Evolutionary conservation across 2,888 invertebrate genomes (phyloP), one percentile per base, ranked within the genome.

Genomic region (Papilio elwesi): DNA sequence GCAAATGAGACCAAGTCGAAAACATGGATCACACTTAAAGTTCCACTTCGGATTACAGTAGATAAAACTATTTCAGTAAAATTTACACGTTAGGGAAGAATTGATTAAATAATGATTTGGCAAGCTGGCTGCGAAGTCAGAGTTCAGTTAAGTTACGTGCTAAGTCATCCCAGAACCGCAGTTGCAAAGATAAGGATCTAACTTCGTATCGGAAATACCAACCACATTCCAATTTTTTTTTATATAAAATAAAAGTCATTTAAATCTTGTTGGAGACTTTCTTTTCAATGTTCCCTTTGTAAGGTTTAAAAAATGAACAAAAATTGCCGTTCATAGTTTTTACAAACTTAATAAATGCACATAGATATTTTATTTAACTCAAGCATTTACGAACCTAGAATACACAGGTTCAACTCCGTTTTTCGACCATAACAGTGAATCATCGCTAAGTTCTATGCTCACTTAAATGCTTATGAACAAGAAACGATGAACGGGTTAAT

Each of bases 101-200:
- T 10, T 55, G 11, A 16, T 55, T 55, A 55, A 55, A 6, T 11
- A 53, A 16, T 26, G 2, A 43, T 43, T 57, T 36, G 57, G 57
- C 26, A 36, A 36, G 26, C 43, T 43, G 43, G 43, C 43, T 9
- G 15, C 12, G 11, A n/a, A 68, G 59, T 68, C 43, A 36, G 55
- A 64, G 57, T 65, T n/a, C 55, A 65, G 65, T 57, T 64, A 70
- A 70, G 64, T 64, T 64, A 64, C 48, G 47, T 15, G 26, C 48
- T 57, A 49, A 49, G 8, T 55, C 65, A 26, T 15, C 16, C 5
- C 36, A 12, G 12, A 38, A 4, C 13, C 26, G n/a, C 49, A 66
- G 57, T 66, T 71, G 65, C 16, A 13, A 57, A 51, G 65, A 66
- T 55, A 65, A 71, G 15, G 57, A 15, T 59, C 16, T 6, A 16